These are phyloP conservation scores for Rhabdomys pumilio DNA, from an alignment of 2,797 vertebrate genomes.

Conservation along the genomic window DNA sequence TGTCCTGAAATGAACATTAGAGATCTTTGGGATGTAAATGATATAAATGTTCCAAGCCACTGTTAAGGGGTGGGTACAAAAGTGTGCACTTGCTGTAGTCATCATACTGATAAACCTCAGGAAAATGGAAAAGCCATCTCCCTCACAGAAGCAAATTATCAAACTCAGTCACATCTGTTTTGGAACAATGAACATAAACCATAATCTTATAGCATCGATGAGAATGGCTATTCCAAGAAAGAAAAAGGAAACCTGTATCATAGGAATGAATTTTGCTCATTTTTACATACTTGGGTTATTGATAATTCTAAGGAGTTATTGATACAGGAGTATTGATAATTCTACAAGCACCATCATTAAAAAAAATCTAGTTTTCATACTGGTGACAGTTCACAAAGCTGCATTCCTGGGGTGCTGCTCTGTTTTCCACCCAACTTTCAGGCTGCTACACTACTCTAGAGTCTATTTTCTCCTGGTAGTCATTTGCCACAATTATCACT, in stretches of 20 bases:
- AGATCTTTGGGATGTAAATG: not conserved
- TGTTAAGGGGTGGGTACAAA: not conserved
- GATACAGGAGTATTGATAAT: not conserved
- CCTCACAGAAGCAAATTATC: not conserved
- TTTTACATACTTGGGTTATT: not conserved
- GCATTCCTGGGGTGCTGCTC: not conserved
- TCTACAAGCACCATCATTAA: not conserved
- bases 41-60: not conserved
- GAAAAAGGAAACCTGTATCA: not conserved
- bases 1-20: not conserved
- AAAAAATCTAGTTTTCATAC: not conserved
- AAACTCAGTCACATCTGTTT: not conserved
- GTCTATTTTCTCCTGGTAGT: not conserved
- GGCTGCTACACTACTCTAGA: not conserved
- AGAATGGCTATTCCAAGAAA: not conserved
- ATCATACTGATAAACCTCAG: not conserved
- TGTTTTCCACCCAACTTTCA: not conserved
- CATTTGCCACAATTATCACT: not conserved
- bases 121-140: not conserved
- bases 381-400: not conserved
- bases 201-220: not conserved
- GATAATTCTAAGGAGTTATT: not conserved
- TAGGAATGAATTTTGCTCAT: not conserved
- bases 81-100: not conserved
- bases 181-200: slow-evolving; percentile 3